phyloP scores from a whole-genome alignment of 2,113 vertebrate genomes.

The Paramisgurnus dabryanus region DNA sequence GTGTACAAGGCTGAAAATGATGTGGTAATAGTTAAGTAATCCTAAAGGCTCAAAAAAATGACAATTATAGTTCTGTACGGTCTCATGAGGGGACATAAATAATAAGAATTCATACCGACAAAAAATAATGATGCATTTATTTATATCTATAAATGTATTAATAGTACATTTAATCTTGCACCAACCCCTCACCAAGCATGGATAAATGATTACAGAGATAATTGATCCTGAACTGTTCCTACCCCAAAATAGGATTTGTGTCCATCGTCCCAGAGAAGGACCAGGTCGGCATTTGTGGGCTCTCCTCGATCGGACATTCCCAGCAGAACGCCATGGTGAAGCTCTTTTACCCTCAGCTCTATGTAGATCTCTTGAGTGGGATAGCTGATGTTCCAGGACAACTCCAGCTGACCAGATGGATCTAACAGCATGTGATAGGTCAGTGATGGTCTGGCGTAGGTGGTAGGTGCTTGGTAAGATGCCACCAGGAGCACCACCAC shows the following conservation, averaged over 20 bases:
- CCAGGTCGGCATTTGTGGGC: slow-evolving; percentile 83
- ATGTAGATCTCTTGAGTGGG: slow-evolving; percentile 75
- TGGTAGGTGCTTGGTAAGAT: slow-evolving; percentile 78
- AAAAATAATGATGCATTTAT: neutral
- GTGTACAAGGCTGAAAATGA: neutral
- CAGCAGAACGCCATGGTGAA: slow-evolving; percentile 80
- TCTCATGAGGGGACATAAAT: neutral
- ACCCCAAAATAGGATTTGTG: slow-evolving; percentile 86
- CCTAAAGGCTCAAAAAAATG: neutral
- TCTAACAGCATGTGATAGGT: slow-evolving; percentile 85
- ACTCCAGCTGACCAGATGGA: slow-evolving; percentile 77
- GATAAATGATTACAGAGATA: neutral
- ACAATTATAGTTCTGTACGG: neutral
- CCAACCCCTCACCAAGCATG: neutral
- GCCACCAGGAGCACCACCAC: slow-evolving; percentile 89
- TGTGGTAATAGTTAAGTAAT: neutral
- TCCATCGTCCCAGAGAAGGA: slow-evolving; percentile 85
- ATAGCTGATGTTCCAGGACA: slow-evolving; percentile 94
- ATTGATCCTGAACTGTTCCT: slow-evolving; percentile 52
- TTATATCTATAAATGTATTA: neutral
- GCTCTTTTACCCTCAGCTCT: slow-evolving; percentile 73
- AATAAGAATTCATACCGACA: neutral
- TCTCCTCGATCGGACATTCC: slow-evolving; percentile 92
- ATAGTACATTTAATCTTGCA: slow-evolving; percentile 3
- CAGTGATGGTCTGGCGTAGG: slow-evolving; percentile 65